A percentile compares a stretch with the other conserved stretches of the same genome.
phyloP scores from a whole-genome alignment of 2,888 invertebrate species.

The Panzeria rudis region DNA sequence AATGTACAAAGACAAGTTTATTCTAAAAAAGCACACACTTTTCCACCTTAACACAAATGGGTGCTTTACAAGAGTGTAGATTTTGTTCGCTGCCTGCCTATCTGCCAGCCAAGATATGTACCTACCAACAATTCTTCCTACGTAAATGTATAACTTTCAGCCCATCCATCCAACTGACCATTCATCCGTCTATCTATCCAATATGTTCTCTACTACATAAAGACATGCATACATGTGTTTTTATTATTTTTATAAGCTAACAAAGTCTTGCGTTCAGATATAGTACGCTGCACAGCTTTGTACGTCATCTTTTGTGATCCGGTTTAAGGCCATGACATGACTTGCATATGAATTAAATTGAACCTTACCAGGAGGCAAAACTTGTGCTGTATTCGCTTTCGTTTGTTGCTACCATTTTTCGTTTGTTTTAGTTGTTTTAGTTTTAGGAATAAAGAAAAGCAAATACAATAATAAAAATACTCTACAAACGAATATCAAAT shows the following conservation, averaged over 20 bases:
- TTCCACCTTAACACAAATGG: slow-evolving; percentile 29
- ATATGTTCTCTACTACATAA: neutral
- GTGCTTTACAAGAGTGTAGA: slow-evolving; percentile 23
- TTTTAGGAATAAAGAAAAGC: too few relatives aligned
- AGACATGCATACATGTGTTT: neutral
- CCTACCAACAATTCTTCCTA: slow-evolving; percentile 47
- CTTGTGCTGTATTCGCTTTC: slow-evolving; percentile 56
- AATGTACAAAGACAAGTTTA: slow-evolving; percentile 53
- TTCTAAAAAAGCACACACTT: slow-evolving; percentile 43
- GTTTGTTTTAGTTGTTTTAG: neutral
- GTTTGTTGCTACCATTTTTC: slow-evolving; percentile 35
- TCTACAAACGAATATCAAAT: too few relatives aligned
- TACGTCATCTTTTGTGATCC: slow-evolving; percentile 64
- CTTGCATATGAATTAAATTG: slow-evolving; percentile 80
- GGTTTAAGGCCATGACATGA: slow-evolving; percentile 81
- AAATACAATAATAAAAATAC: too few relatives aligned
- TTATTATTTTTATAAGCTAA: neutral
- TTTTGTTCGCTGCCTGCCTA: slow-evolving; percentile 20
- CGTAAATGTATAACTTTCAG: slow-evolving; percentile 41
- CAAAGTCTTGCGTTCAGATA: slow-evolving; percentile 6
- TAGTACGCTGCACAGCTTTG: slow-evolving; percentile 24
- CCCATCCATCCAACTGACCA: slow-evolving; percentile 27
- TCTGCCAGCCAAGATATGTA: slow-evolving; percentile 24
- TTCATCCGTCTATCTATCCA: slow-evolving; percentile 47
- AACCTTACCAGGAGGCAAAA: slow-evolving; percentile 65